phyloP scores from a whole-genome alignment of 2,888 invertebrate genomes.

The Sisyra terminalis region DNA sequence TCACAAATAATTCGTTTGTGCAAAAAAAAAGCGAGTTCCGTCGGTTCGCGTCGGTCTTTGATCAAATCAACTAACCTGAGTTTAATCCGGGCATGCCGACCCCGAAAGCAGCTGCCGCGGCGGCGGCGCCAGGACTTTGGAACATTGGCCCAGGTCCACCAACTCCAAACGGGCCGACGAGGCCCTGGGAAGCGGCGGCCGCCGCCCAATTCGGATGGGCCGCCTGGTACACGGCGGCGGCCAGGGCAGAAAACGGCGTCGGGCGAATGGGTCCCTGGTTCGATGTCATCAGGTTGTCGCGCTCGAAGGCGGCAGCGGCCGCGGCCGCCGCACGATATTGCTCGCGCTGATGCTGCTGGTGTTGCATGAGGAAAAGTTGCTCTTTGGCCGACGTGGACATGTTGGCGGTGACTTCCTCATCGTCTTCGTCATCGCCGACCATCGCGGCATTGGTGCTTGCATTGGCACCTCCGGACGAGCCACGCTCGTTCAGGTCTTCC shows the following conservation, averaged over 20 bases:
- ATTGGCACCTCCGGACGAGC: conserved; percentile 14
- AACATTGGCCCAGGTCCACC: conserved; percentile 43
- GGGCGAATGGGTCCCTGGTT: conserved; percentile 48
- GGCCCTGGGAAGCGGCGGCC: conserved; percentile 35
- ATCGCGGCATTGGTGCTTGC: not conserved
- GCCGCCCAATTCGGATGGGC: conserved; percentile 30
- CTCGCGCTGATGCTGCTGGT: conserved; percentile 14
- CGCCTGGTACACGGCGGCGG: conserved; percentile 44
- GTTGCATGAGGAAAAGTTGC: not conserved
- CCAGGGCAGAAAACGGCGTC: conserved; percentile 57
- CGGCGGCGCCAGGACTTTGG: conserved; percentile 37
- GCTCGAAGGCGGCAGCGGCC: conserved; percentile 17
- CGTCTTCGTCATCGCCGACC: conserved; percentile 53
- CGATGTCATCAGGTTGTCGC: conserved; percentile 22
- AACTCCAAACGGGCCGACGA: conserved; percentile 36
- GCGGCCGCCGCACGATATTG: conserved; percentile 14
- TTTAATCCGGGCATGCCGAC: conserved; percentile 26
- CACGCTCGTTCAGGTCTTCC: conserved; percentile 49
- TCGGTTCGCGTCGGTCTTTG: no score
- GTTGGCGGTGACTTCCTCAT: conserved; percentile 33
- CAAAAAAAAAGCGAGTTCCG: no score
- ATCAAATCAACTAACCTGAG: conserved; percentile 28
- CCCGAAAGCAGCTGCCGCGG: conserved; percentile 17
- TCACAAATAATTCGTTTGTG: no score
- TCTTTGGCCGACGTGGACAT: conserved; percentile 11